phyloP scores from a whole-genome alignment of 37 sponge, comb jelly and placozoan genomes.

The Hexactinellida sp. region DNA sequence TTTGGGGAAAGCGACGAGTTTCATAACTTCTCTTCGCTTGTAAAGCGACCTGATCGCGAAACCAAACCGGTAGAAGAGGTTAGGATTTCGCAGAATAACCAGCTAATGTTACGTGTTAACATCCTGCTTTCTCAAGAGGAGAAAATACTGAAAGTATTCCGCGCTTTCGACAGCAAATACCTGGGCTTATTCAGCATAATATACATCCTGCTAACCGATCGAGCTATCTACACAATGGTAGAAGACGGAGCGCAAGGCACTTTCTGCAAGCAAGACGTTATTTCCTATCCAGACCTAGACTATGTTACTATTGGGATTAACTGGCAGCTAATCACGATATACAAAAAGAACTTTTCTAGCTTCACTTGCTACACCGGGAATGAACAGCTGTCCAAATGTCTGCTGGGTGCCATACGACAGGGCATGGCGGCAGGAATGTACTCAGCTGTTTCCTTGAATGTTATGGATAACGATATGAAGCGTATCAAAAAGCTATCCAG shows the following conservation, averaged over 20 bases:
- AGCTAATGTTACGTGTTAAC: background rate
- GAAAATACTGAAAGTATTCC: background rate
- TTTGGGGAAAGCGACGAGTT: background rate
- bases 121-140: background rate
- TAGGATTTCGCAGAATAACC: background rate
- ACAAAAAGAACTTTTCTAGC: background rate
- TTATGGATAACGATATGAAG: background rate
- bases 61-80: background rate
- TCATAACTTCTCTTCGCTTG: background rate
- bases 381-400: constrained; percentile 11
- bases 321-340: background rate
- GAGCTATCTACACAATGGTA: background rate
- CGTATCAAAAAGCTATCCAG: background rate
- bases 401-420: background rate
- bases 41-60: background rate
- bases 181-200: background rate
- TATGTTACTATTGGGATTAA: constrained; percentile 12
- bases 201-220: background rate
- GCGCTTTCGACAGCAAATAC: background rate
- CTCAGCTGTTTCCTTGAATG: background rate
- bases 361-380: background rate
- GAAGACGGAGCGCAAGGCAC: background rate
- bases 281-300: background rate
- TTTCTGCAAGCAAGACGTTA: background rate
- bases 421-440: background rate